Percentiles rank a stretch among this genome's conserved stretches.
These are phyloP conservation scores for Hybos culiciformis DNA, from an alignment of 2,888 invertebrate species.

Conservation along the genomic window DNA sequence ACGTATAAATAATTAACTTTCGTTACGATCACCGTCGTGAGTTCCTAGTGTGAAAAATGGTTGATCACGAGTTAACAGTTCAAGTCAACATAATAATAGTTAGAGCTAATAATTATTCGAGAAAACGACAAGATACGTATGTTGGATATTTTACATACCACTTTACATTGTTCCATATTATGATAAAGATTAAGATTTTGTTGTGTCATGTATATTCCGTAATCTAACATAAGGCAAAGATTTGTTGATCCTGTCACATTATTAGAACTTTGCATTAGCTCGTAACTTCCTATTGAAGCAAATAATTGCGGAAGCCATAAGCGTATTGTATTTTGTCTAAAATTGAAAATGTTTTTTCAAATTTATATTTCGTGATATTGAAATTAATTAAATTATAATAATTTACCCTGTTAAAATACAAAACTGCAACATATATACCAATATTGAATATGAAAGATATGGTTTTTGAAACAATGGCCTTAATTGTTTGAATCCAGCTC, in stretches of 20 bases:
- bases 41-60: too few species aligned
- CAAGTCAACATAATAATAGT: too few species aligned
- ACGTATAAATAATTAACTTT: too few species aligned
- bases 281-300: slow-evolving; percentile 46
- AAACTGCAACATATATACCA: slow-evolving; percentile 51
- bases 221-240: slow-evolving; percentile 29
- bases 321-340: slow-evolving; percentile 62
- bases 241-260: slow-evolving; percentile 15
- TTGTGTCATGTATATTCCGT: slow-evolving; percentile 27
- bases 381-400: not conserved
- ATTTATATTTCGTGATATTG: not conserved
- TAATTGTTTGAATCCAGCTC: slow-evolving; percentile 47
- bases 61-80: too few species aligned
- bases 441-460: slow-evolving; percentile 43
- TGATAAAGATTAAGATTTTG: slow-evolving; percentile 17
- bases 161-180: slow-evolving; percentile 22
- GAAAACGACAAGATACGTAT: too few species aligned
- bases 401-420: slow-evolving; percentile 50
- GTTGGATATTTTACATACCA: slow-evolving; percentile 23
- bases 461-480: slow-evolving; percentile 51
- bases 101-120: too few species aligned
- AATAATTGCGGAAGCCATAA: slow-evolving; percentile 81
- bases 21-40: too few species aligned
- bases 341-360: slow-evolving; percentile 3
- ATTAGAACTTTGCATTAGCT: slow-evolving; percentile 20